phyloP scores from a whole-genome alignment of 2,113 vertebrate genomes.

The Tilapia sparmanii region DNA sequence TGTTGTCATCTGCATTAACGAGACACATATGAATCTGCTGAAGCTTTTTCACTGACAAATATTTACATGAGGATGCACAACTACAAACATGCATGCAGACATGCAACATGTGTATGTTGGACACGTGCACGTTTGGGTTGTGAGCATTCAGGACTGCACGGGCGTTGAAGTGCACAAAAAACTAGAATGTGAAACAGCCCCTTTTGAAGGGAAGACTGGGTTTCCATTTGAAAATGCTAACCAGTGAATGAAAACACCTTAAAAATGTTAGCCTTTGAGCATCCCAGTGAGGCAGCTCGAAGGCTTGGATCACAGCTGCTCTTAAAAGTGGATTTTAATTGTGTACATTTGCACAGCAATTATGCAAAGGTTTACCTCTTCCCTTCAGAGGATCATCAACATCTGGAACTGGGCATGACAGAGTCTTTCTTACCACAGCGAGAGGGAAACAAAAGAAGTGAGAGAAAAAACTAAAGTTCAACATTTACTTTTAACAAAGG shows the following conservation, averaged over 20 bases:
- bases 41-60: constrained; percentile 11
- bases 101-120: background rate
- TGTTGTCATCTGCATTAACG: constrained; percentile 60
- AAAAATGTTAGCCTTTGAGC: background rate
- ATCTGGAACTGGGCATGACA: constrained; percentile 20
- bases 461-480: background rate
- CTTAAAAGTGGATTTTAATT: constrained; percentile 40
- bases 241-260: background rate
- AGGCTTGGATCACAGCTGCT: background rate
- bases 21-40: constrained; percentile 40
- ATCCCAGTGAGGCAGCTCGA: background rate
- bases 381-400: constrained; percentile 11
- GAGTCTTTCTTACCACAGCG: background rate
- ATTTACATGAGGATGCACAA: background rate
- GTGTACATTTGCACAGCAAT: constrained; percentile 40
- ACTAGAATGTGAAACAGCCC: constrained; percentile 17
- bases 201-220: constrained; percentile 27
- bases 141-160: constrained; percentile 2
- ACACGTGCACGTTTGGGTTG: background rate
- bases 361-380: constrained; percentile 31
- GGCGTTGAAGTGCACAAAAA: constrained; percentile 18
- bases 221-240: constrained; percentile 19
- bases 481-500: background rate
- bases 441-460: background rate
- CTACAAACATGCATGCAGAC: background rate